Evolutionary conservation across 2,113 vertebrate genomes (phyloP).

Genomic region (Aramus guarauna): DNA sequence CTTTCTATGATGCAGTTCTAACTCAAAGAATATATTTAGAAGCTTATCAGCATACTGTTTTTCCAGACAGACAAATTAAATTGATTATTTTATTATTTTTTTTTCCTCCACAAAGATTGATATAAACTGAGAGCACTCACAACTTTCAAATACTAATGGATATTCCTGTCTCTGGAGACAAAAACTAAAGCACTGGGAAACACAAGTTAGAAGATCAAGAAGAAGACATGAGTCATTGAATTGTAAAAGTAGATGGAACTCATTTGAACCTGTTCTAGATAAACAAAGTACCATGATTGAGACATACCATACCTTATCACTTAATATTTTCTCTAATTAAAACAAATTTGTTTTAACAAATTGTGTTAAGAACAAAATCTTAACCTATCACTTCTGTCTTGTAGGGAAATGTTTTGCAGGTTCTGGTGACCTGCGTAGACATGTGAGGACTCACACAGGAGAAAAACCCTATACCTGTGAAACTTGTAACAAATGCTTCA

Average conservation of each 20-base stretch:
- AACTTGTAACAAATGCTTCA: conserved; percentile 89
- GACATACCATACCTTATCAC: background rate
- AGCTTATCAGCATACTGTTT: background rate
- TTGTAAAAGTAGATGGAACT: background rate
- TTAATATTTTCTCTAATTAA: background rate
- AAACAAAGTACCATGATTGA: background rate
- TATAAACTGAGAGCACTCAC: background rate
- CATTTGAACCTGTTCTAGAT: background rate
- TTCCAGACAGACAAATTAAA: background rate
- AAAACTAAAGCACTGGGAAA: background rate
- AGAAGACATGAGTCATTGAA: background rate
- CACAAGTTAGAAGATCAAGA: background rate
- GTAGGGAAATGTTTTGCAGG: conserved; percentile 90
- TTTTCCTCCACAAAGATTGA: background rate
- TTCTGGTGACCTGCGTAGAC: conserved; percentile 91
- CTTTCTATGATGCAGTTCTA: background rate
- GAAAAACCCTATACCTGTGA: conserved; percentile 92
- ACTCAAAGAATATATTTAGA: background rate
- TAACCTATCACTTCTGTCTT: background rate
- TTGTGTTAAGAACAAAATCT: background rate
- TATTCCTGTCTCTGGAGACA: background rate
- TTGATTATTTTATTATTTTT: background rate
- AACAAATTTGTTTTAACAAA: too few relatives aligned
- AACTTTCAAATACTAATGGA: background rate
- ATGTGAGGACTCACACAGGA: conserved; percentile 90